Conservation (phyloP, 2,113 vertebrate species). For the Dipodomys spectabilis region DNA sequence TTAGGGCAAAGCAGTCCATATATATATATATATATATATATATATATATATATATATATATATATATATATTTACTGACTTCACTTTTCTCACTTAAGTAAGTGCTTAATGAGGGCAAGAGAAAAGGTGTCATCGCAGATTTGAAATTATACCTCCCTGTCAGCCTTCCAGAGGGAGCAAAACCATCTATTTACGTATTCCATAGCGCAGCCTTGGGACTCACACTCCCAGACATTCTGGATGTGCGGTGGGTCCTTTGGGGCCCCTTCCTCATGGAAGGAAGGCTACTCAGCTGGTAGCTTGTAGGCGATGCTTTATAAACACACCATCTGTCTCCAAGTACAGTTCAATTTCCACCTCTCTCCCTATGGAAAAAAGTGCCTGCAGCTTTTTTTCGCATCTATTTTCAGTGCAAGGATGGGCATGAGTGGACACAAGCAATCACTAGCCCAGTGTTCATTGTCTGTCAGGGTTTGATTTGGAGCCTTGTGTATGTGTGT, state of each 20-base stretch:
- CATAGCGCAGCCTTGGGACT: too few relatives aligned
- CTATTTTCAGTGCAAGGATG: fast-evolving
- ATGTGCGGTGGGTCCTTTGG: background rate
- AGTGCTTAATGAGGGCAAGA: conserved; percentile 34
- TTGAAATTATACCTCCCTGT: background rate
- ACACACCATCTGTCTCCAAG: background rate
- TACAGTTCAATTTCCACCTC: background rate
- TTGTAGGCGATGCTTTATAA: background rate
- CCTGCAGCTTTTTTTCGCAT: background rate
- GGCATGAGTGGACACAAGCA: too few relatives aligned
- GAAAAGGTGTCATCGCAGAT: conserved; percentile 45
- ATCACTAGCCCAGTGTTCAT: background rate
- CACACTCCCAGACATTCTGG: background rate
- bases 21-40: too few relatives aligned
- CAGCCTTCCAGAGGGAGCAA: background rate
- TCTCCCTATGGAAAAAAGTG: background rate
- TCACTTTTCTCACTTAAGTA: conserved; percentile 57
- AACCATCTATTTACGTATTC: background rate
- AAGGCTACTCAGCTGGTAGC: background rate
- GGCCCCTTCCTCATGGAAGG: background rate
- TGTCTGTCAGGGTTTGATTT: background rate
- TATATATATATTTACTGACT: conserved; percentile 48
- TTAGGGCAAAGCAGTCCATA: conserved; percentile 27
- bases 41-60: too few relatives aligned
- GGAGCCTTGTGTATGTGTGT: fast-evolving